Base-by-base conservation (phyloP, 1,140 invertebrate species). In the Dinoponera quadriceps region DNA sequence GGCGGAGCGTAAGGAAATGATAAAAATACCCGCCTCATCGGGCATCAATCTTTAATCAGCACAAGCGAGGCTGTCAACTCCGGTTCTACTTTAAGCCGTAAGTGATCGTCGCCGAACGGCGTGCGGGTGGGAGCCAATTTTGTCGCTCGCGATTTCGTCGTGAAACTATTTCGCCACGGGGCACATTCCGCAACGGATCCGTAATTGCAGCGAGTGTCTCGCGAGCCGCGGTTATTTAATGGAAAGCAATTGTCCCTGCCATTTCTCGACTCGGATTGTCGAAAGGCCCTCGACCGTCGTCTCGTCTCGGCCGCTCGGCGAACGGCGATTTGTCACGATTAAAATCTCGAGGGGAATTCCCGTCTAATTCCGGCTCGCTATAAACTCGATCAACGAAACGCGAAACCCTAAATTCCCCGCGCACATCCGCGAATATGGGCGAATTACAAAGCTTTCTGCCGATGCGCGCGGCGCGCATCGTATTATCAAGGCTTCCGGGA, bases 341-440 rank as follows among this genome's bases (percentile, higher is more conserved):
- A 80, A 80, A 71, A 87, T 86, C 73, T 63, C 55, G 55, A 74
- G 48, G 57, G 68, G 22, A 80, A 74, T 82, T 84, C 80, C 20
- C 54, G 59, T 78, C 63, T 73, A 78, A 68, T 66, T 82, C 33
- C n/a, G 49, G 66, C 29, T 60, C 65, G 48, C 82, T 69, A 44
- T 62, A 86, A 84, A 80, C 75, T 65, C 73, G 20, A 87, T 87
- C 85, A 86, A 68, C 78, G 73, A 66, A 82, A 78, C 48, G n/a
- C n/a, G 71, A 85, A 73, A 87, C 68, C 49, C 59, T 80, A 74
- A 51, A 80, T 38, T 62, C 27, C 54, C 33, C 14, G 13, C 65
- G 7, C 44, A 68, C 44, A 68, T 22, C 59, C 54, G 7, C 33
- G 73, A 54, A 44, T 72, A 73, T 59, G 18, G 33, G 13, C 25